A percentile compares a stretch with the other conserved stretches of the same genome.
phyloP scores from a whole-genome alignment of 2,888 invertebrate genomes.

The Diaprepes abbreviatus region DNA sequence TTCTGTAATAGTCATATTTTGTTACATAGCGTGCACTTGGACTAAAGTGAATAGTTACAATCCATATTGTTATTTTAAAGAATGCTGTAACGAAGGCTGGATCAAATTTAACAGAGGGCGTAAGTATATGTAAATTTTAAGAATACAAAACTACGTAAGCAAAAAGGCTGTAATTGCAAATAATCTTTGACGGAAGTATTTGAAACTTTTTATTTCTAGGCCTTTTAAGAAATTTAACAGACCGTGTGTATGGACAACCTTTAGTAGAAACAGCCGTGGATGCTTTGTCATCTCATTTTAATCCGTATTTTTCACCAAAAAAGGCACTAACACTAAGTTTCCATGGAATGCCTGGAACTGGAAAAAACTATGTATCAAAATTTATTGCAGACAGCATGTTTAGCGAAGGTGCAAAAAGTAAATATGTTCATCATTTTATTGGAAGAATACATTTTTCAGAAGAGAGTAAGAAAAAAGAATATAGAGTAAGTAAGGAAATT shows the following conservation, averaged over 20 bases:
- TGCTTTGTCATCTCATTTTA: conserved; percentile 77
- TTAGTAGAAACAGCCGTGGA: conserved; percentile 80
- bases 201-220: conserved; percentile 34
- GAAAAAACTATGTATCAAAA: conserved; percentile 89
- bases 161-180: too few species aligned
- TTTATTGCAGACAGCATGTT: conserved; percentile 82
- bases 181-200: too few species aligned
- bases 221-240: conserved; percentile 62
- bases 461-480: conserved; percentile 69
- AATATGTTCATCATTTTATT: conserved; percentile 85
- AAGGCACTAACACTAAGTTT: conserved; percentile 94
- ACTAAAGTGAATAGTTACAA: conserved; percentile 38
- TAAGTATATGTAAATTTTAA: conserved; percentile 50
- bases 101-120: conserved; percentile 52
- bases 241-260: conserved; percentile 83
- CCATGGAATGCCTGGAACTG: conserved; percentile 94
- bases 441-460: conserved; percentile 86
- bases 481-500: conserved; percentile 64
- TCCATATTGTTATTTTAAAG: conserved; percentile 50
- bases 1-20: conserved; percentile 16
- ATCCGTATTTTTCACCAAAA: conserved; percentile 65
- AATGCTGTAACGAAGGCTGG: conserved; percentile 54
- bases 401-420: conserved; percentile 78
- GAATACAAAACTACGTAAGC: too few species aligned
- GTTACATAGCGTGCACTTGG: conserved; percentile 12